A percentile compares a stretch with the other conserved stretches of the same genome.
Evolutionary conservation across 2,888 invertebrate genomes (phyloP).

Genomic region (Mythimna impura): DNA sequence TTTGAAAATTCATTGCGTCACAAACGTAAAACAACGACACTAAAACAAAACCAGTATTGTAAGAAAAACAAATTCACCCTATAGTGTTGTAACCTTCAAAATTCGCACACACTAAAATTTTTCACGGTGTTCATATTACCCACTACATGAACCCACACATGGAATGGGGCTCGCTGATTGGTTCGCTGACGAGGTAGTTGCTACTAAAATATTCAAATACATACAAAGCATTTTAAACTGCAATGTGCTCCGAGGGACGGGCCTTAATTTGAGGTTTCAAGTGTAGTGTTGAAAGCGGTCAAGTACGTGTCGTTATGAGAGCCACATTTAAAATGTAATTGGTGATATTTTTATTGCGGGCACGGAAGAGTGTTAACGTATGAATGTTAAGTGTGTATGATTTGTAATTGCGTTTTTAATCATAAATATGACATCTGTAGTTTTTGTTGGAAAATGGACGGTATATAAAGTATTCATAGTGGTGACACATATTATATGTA

Average conservation of each 20-base stretch:
- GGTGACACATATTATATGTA: too few species aligned
- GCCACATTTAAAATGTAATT: slow-evolving; percentile 56
- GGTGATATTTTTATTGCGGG: slow-evolving; percentile 36
- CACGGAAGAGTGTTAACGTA: not conserved
- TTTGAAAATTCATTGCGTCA: slow-evolving; percentile 51
- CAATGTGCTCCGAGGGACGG: slow-evolving; percentile 61
- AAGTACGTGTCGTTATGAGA: slow-evolving; percentile 60
- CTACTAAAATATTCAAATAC: slow-evolving; percentile 69
- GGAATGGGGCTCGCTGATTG: slow-evolving; percentile 57
- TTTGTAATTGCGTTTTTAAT: slow-evolving; percentile 3
- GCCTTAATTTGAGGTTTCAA: slow-evolving; percentile 67
- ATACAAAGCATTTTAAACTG: slow-evolving; percentile 67
- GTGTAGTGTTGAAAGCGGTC: slow-evolving; percentile 66
- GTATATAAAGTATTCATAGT: too few species aligned
- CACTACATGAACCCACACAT: slow-evolving; percentile 50
- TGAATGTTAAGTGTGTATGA: not conserved
- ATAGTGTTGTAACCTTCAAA: slow-evolving; percentile 50
- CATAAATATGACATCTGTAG: not conserved
- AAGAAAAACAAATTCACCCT: slow-evolving; percentile 58
- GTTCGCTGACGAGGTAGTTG: slow-evolving; percentile 58
- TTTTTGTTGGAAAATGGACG: too few species aligned
- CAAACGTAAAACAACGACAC: slow-evolving; percentile 31
- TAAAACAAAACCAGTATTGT: slow-evolving; percentile 51
- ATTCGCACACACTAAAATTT: slow-evolving; percentile 46
- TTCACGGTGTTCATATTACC: slow-evolving; percentile 31